These are phyloP conservation scores for Drosophila ohnishii DNA, from an alignment of 1,140 invertebrate genomes.

Conservation along the genomic window DNA sequence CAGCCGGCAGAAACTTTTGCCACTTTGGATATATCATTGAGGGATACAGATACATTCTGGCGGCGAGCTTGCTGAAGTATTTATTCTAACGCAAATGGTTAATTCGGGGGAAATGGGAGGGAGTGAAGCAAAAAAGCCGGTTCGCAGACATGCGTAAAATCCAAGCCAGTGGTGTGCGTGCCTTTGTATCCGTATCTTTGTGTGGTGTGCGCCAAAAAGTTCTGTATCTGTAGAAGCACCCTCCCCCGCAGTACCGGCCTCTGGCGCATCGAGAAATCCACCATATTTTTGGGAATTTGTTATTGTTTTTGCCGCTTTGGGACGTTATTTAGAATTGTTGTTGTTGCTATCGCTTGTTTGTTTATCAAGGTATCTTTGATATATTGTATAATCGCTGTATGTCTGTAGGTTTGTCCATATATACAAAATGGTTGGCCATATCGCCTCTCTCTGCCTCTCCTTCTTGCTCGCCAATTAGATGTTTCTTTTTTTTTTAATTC, in stretches of 20 bases:
- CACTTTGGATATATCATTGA: conserved; percentile 31
- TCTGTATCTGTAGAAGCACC: conserved; percentile 30
- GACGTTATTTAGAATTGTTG: conserved; percentile 21
- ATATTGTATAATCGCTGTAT: conserved; percentile 21
- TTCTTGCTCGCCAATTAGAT: conserved; percentile 5
- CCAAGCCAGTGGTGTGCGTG: conserved; percentile 6
- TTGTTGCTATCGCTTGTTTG: conserved; percentile 27
- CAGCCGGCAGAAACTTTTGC: conserved; percentile 13
- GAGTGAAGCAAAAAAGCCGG: conserved; percentile 61
- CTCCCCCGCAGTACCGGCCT: conserved; percentile 2
- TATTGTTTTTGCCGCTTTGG: conserved; percentile 8
- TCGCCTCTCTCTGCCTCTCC: conserved; percentile 11
- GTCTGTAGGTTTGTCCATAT: background rate
- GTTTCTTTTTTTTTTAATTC: conserved; percentile 14
- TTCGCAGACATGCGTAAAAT: conserved; percentile 73
- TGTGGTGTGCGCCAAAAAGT: conserved; percentile 36
- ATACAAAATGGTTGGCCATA: background rate
- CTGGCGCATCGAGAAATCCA: conserved; percentile 28
- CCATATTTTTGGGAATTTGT: conserved; percentile 47
- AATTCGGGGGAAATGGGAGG: background rate
- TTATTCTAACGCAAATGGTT: conserved; percentile 58
- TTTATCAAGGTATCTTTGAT: conserved; percentile 37
- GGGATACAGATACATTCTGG: conserved; percentile 50
- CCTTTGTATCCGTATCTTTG: conserved; percentile 9
- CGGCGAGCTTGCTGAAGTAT: conserved; percentile 17